phyloP scores from a whole-genome alignment of 2,113 vertebrate species.

The Callionymus lyra region DNA sequence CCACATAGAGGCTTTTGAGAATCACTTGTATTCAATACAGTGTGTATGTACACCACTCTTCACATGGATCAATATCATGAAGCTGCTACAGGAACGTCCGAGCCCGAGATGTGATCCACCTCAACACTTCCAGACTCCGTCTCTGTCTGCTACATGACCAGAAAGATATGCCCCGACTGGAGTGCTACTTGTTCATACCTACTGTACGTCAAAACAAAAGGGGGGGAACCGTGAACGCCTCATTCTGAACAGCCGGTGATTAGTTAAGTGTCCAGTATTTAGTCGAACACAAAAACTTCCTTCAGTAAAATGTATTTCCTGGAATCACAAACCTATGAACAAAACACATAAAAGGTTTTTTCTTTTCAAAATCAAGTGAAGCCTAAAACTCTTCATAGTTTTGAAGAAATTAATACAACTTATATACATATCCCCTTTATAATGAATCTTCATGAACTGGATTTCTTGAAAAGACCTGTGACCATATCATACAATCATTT shows the following conservation, averaged over 20 bases:
- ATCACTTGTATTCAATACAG: constrained; percentile 40
- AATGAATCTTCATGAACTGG: constrained; percentile 69
- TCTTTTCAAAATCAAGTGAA: constrained; percentile 66
- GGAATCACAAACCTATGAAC: constrained; percentile 70
- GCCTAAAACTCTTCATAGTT: constrained; percentile 74
- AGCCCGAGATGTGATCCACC: constrained; percentile 15
- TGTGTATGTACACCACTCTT: constrained; percentile 51
- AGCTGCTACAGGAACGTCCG: constrained; percentile 6
- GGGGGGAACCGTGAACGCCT: constrained; percentile 35
- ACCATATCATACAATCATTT: constrained; percentile 66
- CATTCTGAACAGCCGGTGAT: constrained; percentile 56
- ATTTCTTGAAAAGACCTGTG: constrained; percentile 67
- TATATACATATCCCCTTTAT: constrained; percentile 70
- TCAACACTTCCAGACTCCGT: constrained; percentile 22
- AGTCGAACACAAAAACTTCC: constrained; percentile 71
- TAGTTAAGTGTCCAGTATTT: constrained; percentile 53
- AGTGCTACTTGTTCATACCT: constrained; percentile 52
- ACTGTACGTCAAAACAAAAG: constrained; percentile 20
- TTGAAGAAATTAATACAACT: constrained; percentile 72
- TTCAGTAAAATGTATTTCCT: constrained; percentile 79
- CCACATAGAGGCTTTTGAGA: constrained; percentile 26
- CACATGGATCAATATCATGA: constrained; percentile 36
- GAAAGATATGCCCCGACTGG: constrained; percentile 43
- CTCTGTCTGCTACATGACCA: constrained; percentile 46
- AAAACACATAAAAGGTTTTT: constrained; percentile 63